Percentiles rank a stretch among this genome's conserved stretches.
phyloP scores from a whole-genome alignment of 2,113 vertebrate species.

The Gorsachius goisagi region DNA sequence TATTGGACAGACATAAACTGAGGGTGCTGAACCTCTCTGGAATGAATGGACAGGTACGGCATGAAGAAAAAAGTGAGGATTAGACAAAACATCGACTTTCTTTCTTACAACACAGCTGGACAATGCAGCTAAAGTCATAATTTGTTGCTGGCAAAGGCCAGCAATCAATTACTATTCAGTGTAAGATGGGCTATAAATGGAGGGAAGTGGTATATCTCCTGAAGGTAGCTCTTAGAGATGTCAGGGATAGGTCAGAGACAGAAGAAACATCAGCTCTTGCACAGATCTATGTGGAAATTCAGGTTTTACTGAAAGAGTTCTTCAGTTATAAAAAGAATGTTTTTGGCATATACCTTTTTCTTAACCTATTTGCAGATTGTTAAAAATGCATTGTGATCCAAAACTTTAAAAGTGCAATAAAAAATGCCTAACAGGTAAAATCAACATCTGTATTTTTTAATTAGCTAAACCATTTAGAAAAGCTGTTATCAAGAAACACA shows the following conservation, averaged over 20 bases:
- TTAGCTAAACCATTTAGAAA: neutral
- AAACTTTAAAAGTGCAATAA: neutral
- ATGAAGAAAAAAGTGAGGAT: neutral
- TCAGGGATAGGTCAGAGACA: neutral
- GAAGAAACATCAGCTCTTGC: neutral
- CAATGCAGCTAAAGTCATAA: neutral
- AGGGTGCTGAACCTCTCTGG: neutral
- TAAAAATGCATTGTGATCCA: neutral
- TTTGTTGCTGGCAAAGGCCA: neutral
- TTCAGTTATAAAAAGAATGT: neutral
- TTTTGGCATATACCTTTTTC: neutral
- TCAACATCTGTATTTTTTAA: neutral
- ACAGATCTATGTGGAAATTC: neutral
- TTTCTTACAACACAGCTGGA: neutral
- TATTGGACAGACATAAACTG: neutral
- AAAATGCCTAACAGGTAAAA: neutral
- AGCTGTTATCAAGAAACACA: neutral
- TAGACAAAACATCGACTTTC: neutral
- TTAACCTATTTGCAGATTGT: neutral
- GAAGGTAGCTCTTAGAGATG: neutral
- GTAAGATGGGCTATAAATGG: neutral
- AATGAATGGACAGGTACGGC: neutral
- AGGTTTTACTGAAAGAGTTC: neutral
- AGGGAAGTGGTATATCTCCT: neutral
- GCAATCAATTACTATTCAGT: neutral